Base-by-base conservation (phyloP, 1,140 invertebrate species). In the Drosophila truncata region DNA sequence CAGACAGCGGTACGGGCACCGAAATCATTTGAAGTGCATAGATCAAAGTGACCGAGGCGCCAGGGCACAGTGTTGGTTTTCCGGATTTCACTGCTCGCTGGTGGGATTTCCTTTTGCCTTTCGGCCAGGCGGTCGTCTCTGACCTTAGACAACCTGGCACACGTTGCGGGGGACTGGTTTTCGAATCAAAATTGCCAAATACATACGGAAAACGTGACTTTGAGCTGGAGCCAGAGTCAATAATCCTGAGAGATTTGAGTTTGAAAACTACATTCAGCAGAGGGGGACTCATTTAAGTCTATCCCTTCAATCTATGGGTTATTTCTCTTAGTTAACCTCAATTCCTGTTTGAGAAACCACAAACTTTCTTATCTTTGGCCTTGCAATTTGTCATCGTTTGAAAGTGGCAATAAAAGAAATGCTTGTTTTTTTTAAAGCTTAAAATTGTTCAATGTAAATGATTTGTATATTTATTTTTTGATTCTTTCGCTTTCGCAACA, bases 11-110 rank as follows among this genome's bases (percentile, higher is more conserved):
- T 35, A 25, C 59, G 31, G 61, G 41, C 60, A 70, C 52, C 74
- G 70, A 83, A 81, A 80, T 80, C 80, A 87, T 87, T 87, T 87
- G 83, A 87, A 87, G 83, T 87, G 84, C 83, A 80, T 67, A 87
- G 83, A 87, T 87, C 83, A 87, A 87, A 87, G 83, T 83, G 80
- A 80, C 80, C 80, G 84, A 84, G 85, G 83, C 83, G 83, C 84
- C 83, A 80, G 64, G 55, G 44, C 46, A 52, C 25, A 55, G 64
- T 62, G 76, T 78, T 78, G 73, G 44, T 61, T 37, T 66, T 75
- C 57, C 59, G 31, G 57, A 86, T 86, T 74, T 81, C 61, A 64
- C 67, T 49, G 62, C 46, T 35, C 31, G 67, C 46, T 37, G 54
- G 14, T 44, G 33, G 47, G 54, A 58, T 70, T 76, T 66, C 39